A percentile compares a stretch with the other conserved stretches of the same genome.
These are phyloP conservation scores for Sisyra nigra DNA, from an alignment of 2,888 invertebrate genomes.

Conservation along the genomic window DNA sequence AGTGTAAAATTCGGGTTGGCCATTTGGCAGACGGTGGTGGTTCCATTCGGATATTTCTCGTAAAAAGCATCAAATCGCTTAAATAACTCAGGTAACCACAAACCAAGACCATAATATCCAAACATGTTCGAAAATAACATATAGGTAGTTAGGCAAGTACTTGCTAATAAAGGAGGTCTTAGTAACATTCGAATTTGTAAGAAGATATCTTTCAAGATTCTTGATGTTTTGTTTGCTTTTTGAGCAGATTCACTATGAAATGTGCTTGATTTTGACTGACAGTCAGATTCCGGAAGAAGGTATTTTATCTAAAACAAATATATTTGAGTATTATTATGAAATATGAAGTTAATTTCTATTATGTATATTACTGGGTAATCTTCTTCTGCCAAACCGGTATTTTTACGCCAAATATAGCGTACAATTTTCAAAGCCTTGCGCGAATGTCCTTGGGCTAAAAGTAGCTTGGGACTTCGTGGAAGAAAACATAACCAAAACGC, in stretches of 20 bases:
- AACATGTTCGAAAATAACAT: slow-evolving; percentile 52
- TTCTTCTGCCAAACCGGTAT: slow-evolving; percentile 28
- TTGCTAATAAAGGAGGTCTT: slow-evolving; percentile 32
- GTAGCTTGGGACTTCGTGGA: slow-evolving; percentile 70
- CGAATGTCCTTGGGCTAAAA: slow-evolving; percentile 40
- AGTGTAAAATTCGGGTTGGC: slow-evolving; percentile 13
- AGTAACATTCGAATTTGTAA: slow-evolving; percentile 40
- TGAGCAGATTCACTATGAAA: no score
- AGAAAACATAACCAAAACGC: slow-evolving; percentile 37
- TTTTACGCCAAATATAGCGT: slow-evolving; percentile 38
- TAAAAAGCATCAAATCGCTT: slow-evolving; percentile 33
- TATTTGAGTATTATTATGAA: no score
- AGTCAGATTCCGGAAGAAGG: no score
- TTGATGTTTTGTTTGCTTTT: slow-evolving; percentile 14
- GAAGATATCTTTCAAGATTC: slow-evolving; percentile 33
- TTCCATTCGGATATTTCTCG: slow-evolving; percentile 28
- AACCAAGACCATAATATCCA: slow-evolving; percentile 49
- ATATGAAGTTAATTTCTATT: no score
- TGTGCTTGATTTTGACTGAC: no score
- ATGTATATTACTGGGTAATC: slow-evolving; percentile 29
- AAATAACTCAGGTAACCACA: slow-evolving; percentile 67
- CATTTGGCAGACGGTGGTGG: slow-evolving; percentile 31
- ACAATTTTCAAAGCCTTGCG: slow-evolving; percentile 43
- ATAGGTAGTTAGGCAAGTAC: slow-evolving; percentile 37
- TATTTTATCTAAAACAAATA: no score